Evolutionary conservation across 2,797 vertebrate genomes (phyloP), one percentile per base, ranked within the genome.

Genomic region (Fringilla coelebs): DNA sequence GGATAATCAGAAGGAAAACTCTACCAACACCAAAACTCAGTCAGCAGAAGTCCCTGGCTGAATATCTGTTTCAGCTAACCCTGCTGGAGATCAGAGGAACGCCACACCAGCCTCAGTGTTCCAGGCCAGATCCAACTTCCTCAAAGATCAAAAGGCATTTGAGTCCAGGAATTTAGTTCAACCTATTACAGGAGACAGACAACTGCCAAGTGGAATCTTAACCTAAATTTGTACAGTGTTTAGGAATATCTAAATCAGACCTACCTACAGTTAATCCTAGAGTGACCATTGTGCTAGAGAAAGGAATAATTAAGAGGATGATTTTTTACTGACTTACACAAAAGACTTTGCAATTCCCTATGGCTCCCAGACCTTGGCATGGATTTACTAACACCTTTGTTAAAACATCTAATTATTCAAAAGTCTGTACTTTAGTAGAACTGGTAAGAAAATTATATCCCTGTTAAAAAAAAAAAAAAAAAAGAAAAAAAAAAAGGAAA

Each of bases 131-230:
- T 71, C 61, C 7, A 1, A 68, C 93, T 91, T 93, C 89, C 89
- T 68, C 66, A 45, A n/a, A 89, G 89, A 94, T 52, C 82, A 93
- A 75, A 88, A 93, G 82, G 55, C 66, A 78, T 81, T 49, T 40
- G 29, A 81, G 70, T 54, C 36, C 70, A 65, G 68, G 41, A 76
- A 84, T 85, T 86, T 22, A 80, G 76, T 60, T 70, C 58, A 93
- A 29, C 40, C 51, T 73, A 22, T 76, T 57, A 86, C 58, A 90
- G 73, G 60, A 91, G 78, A 74, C 26, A 48, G 68, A 85, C 45
- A 94, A 77, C 36, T 75, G 62, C 78, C 38, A 88, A 90, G 28
- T 29, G 25, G 31, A 80, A 94, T 65, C 22, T 85, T 63, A 66
- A 90, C 55, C 65, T 85, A 71, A 79, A 58, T 85, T 40, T 75